Base-by-base conservation (phyloP, 2,797 vertebrate genomes). In the Chloroceryle inda region DNA sequence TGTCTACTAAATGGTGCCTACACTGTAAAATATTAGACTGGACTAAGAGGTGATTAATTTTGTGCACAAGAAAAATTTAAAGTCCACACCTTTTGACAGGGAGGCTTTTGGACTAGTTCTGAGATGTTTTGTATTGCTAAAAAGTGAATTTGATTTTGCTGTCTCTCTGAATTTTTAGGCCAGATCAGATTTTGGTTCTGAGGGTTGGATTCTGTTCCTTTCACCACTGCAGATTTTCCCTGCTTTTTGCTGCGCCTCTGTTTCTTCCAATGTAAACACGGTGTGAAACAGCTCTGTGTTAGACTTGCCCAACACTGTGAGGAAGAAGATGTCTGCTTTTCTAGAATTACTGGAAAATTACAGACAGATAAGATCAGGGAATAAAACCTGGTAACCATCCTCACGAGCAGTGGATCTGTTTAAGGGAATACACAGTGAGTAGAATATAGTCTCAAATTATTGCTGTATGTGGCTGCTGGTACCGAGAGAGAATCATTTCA, bases 81-180 rank as follows among this genome's bases (percentile, higher is more conserved):
- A 94, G 2, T 85, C 26, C 29, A 16, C 88, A 44, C 81, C 42
- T 93, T 63, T 93, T 94, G 80, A 29, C 40, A 92, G 78, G 37
- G 78, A 90, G 50, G 66, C 63, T 96, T 96, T 97, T 96, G 93
- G 90, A 93, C 80, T 82, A 59, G 45, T 95, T 92, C 88, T 78
- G 88, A 95, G 88, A 83, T 68, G 26, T 72, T 97, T 90, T 90
- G 52, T 92, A 96, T 96, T 85, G 79, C 67, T 14, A 78, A 92
- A 85, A 83, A 53, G 35, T 85, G 66, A 63, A 95, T 94, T 92
- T 91, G 73, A 87, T 94, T 74, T 67, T 23, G 17, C 20, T 47
- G 40, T 26, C 59, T 64, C 45, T 85, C 45, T 59, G 35, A 38
- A 74, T 37, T 63, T 77, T 76, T 31, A 58, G 37, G 19, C 5